Evolutionary conservation across 2,113 vertebrate genomes (phyloP).

Genomic region (Atrichornis clamosus): DNA sequence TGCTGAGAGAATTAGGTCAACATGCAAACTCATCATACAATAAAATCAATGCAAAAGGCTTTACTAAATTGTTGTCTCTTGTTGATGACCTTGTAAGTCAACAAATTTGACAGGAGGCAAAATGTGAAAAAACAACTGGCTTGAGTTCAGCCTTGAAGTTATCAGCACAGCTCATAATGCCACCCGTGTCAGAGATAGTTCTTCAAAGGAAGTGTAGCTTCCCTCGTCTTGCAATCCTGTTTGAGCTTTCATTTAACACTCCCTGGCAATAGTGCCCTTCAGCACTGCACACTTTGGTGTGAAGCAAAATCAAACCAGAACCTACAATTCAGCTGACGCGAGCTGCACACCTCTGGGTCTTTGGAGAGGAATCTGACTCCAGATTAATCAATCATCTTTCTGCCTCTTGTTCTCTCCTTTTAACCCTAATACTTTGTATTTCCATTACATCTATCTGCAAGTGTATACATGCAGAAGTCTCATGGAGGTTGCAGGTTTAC

Average conservation of each 20-base stretch:
- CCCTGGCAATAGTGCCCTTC: not conserved
- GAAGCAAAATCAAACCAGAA: not conserved
- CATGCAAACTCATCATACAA: not conserved
- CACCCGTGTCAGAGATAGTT: not conserved
- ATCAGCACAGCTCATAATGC: not conserved
- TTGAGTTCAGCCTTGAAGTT: not conserved
- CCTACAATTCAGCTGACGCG: not conserved
- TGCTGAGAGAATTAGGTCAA: not conserved
- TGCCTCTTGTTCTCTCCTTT: not conserved
- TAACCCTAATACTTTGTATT: not conserved
- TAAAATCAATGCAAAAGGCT: not conserved
- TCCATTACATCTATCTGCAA: not conserved
- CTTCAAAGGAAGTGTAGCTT: not conserved
- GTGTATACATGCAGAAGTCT: not conserved
- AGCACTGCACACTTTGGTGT: rapidly evolving
- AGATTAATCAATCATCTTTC: not conserved
- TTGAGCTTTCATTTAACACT: not conserved
- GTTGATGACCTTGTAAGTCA: not conserved
- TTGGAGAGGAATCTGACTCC: not conserved
- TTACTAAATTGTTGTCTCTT: not conserved
- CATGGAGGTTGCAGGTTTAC: not conserved
- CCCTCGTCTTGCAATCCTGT: not conserved
- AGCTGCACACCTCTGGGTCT: not conserved
- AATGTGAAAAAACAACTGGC: not conserved
- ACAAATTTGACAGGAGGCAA: not conserved